These are phyloP conservation scores for Patiria pectinifera DNA, from an alignment of 53 echinoderm and acorn worm genomes.

Conservation along the genomic window DNA sequence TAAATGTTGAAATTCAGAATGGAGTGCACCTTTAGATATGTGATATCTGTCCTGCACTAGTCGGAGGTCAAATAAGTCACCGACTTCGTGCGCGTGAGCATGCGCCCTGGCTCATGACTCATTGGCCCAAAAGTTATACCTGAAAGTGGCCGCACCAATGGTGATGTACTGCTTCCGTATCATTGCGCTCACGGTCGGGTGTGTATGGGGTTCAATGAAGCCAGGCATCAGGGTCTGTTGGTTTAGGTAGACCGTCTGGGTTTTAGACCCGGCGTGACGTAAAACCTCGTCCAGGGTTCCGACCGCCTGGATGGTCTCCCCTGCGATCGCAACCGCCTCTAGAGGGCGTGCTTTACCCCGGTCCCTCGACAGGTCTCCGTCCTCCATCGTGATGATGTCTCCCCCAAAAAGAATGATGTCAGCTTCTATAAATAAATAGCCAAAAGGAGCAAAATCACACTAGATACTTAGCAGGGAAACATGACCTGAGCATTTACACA, in stretches of 20 bases:
- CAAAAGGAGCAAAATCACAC: too few species aligned
- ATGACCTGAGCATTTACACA: too few species aligned
- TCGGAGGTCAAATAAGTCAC: too few species aligned
- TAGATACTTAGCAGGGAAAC: too few species aligned
- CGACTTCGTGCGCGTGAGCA: too few species aligned
- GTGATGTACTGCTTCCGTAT: conserved; percentile 14
- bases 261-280: conserved; percentile 30
- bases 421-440: background rate
- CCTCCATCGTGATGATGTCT: conserved; percentile 63
- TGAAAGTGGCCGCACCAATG: conserved; percentile 56
- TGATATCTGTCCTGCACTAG: too few species aligned
- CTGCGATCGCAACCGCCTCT: conserved; percentile 58
- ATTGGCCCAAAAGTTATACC: conserved; percentile 15
- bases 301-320: conserved; percentile 54
- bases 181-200: conserved; percentile 24
- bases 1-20: too few species aligned
- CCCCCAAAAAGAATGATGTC: conserved; percentile 54
- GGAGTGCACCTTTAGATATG: too few species aligned
- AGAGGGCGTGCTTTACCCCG: background rate
- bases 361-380: background rate
- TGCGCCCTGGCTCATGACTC: too few species aligned
- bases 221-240: conserved; percentile 71
- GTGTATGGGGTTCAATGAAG: conserved; percentile 68
- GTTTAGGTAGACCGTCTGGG: conserved; percentile 57
- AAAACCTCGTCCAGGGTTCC: conserved; percentile 58